These are phyloP conservation scores for Danio albolineatus DNA, from an alignment of 2,797 vertebrate genomes.

Conservation along the genomic window DNA sequence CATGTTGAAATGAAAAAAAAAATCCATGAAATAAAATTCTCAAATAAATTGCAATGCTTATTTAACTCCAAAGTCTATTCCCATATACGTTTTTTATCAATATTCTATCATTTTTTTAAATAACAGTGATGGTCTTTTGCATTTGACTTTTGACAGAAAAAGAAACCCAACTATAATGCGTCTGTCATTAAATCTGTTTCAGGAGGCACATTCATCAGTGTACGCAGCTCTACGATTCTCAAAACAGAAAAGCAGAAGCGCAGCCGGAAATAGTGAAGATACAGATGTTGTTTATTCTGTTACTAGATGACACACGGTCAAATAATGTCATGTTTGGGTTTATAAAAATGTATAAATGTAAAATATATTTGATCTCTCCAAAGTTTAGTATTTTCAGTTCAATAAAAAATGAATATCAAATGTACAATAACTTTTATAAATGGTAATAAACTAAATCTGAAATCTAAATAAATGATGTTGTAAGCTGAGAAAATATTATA, in stretches of 20 bases:
- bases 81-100: no score
- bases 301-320: background rate
- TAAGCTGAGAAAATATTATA: no score
- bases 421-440: background rate
- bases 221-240: background rate
- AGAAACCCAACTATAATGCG: no score
- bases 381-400: background rate
- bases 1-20: no score
- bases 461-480: no score
- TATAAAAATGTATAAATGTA: background rate
- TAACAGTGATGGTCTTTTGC: no score
- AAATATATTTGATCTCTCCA: background rate
- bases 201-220: background rate
- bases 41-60: no score
- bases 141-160: no score
- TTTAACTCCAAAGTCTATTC: no score
- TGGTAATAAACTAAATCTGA: background rate
- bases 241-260: slow-evolving; percentile 5
- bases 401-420: background rate
- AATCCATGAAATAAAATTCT: no score
- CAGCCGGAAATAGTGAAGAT: background rate
- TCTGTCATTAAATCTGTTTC: background rate
- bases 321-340: background rate
- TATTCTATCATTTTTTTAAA: no score
- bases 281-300: slow-evolving; percentile 6